Evolutionary conservation across 1,140 invertebrate genomes (phyloP).

Genomic region (Arctopsyche grandis): DNA sequence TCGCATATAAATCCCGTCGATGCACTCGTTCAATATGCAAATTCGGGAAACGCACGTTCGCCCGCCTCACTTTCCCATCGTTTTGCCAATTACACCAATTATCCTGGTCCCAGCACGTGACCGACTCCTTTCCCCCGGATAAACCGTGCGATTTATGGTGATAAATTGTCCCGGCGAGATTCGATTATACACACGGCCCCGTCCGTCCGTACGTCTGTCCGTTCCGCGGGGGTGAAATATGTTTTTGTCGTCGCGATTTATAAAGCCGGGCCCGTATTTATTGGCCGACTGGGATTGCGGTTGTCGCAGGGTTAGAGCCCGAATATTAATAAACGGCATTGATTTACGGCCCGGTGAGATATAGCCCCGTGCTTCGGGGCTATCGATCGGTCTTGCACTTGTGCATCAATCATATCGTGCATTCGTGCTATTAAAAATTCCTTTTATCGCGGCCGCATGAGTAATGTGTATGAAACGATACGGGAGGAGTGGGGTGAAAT

Average conservation of each 20-base stretch:
- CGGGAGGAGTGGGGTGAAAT: too few relatives aligned
- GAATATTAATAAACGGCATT: constrained; percentile 3
- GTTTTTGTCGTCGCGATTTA: constrained; percentile 34
- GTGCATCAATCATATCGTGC: too few relatives aligned
- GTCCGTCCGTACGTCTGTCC: constrained; percentile 12
- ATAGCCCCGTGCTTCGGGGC: too few relatives aligned
- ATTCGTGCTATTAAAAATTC: too few relatives aligned
- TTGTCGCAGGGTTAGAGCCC: too few relatives aligned
- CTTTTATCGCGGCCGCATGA: too few relatives aligned
- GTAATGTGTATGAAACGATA: too few relatives aligned
- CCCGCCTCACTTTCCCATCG: neutral
- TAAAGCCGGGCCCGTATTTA: neutral
- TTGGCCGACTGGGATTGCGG: neutral
- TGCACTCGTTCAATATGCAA: constrained; percentile 50
- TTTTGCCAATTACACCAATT: constrained; percentile 22
- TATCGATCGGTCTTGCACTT: too few relatives aligned
- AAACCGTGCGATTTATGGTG: constrained; percentile 50
- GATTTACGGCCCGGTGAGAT: neutral
- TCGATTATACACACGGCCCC: constrained; percentile 42
- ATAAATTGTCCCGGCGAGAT: constrained; percentile 51
- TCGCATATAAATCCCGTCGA: constrained; percentile 34
- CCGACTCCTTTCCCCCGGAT: constrained; percentile 27
- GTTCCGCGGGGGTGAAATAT: constrained; percentile 48
- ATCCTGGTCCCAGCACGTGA: neutral
- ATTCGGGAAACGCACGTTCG: constrained; percentile 3